These are phyloP conservation scores for Sarcoramphus papa DNA, from an alignment of 2,797 vertebrate genomes.

Conservation along the genomic window DNA sequence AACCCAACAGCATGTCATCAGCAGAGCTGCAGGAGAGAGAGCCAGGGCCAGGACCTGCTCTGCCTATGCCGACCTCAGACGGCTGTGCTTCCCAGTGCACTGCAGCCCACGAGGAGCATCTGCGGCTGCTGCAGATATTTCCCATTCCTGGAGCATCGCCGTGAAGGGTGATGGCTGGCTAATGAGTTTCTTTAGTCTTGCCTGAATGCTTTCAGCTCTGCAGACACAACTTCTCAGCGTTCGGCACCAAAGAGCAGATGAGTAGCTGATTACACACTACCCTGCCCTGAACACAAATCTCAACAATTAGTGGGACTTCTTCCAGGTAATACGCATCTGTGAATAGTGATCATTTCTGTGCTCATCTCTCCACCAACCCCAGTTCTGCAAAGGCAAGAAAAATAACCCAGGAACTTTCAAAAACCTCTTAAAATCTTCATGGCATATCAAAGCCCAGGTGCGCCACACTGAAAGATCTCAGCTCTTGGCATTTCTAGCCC, in stretches of 20 bases:
- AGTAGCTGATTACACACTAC: constrained; percentile 39
- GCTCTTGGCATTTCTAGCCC: background rate
- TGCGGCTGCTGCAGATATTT: background rate
- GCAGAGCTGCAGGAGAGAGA: background rate
- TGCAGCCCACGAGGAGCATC: background rate
- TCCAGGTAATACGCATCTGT: background rate
- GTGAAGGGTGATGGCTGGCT: constrained; percentile 19
- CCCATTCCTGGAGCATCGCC: background rate
- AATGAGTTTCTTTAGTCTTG: constrained; percentile 66
- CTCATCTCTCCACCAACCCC: background rate
- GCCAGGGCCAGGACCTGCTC: fast-evolving
- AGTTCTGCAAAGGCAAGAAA: background rate
- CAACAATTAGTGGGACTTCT: background rate
- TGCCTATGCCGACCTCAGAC: fast-evolving
- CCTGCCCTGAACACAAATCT: constrained; percentile 4
- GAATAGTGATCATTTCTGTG: background rate
- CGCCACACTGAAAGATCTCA: background rate
- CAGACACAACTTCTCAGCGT: background rate
- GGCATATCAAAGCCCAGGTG: background rate
- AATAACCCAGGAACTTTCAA: background rate
- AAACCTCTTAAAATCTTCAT: background rate
- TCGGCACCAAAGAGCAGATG: constrained; percentile 20
- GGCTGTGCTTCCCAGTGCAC: background rate
- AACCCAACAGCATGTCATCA: background rate
- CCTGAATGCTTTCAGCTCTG: constrained; percentile 17